phyloP scores from a whole-genome alignment of 2,888 invertebrate species.

The Eretmocerus hayati region DNA sequence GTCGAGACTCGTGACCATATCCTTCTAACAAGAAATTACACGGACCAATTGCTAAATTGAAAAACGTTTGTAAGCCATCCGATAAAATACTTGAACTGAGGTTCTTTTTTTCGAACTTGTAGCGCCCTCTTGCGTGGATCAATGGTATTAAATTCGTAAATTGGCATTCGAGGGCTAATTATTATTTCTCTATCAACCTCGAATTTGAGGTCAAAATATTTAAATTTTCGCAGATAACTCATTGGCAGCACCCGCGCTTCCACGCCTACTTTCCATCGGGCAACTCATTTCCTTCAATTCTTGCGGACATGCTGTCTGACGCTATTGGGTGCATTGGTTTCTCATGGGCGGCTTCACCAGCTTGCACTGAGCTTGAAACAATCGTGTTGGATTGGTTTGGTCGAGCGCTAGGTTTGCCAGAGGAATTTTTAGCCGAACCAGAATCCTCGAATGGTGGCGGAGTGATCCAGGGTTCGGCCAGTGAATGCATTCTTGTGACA shows the following conservation, averaged over 20 bases:
- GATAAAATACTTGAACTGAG: no score
- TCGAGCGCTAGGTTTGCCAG: conserved; percentile 66
- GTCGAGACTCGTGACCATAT: no score
- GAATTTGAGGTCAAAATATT: no score
- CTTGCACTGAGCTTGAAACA: conserved; percentile 78
- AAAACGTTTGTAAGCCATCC: no score
- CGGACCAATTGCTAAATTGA: no score
- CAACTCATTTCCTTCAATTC: conserved; percentile 92
- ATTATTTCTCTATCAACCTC: no score
- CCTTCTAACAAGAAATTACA: no score
- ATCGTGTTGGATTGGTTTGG: conserved; percentile 80
- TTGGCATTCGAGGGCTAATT: no score
- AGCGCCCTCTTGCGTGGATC: no score
- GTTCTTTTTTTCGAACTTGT: no score
- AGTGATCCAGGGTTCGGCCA: conserved; percentile 76
- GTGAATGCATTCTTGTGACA: conserved; percentile 72
- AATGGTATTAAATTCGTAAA: no score
- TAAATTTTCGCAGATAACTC: conserved; percentile 54
- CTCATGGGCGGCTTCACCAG: conserved; percentile 87
- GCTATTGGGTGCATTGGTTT: conserved; percentile 97
- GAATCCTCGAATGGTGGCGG: conserved; percentile 71
- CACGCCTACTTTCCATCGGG: conserved; percentile 99
- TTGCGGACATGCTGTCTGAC: conserved; percentile 95
- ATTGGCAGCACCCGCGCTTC: conserved; percentile 98
- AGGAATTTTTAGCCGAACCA: conserved; percentile 54